These are phyloP conservation scores for Apostichopus leukothele DNA, from an alignment of 53 echinoderm and acorn worm species.

Conservation along the genomic window DNA sequence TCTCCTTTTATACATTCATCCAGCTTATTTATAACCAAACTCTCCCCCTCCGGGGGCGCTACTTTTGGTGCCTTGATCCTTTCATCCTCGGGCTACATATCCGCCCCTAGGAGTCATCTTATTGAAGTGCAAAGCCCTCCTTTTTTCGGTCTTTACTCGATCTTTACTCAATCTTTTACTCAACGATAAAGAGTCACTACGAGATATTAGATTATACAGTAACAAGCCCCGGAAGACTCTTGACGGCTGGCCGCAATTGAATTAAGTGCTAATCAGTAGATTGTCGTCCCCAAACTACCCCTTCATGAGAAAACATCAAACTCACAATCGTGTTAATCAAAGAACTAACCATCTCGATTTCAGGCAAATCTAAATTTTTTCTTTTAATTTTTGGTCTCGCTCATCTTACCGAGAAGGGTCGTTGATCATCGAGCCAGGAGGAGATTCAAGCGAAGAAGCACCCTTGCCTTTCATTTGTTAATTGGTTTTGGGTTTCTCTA, in stretches of 20 bases:
- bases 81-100: neutral
- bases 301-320: conserved; percentile 2
- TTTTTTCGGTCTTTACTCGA: too few relatives aligned
- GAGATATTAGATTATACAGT: conserved; percentile 39
- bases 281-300: neutral
- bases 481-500: conserved; percentile 10
- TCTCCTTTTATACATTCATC: too few relatives aligned
- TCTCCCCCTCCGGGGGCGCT: neutral
- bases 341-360: neutral
- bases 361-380: conserved; percentile 4
- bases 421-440: neutral
- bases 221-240: conserved; percentile 18
- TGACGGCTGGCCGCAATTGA: conserved; percentile 9
- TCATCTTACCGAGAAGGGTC: neutral
- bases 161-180: too few relatives aligned
- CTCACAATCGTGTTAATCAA: conserved; percentile 23
- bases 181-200: neutral
- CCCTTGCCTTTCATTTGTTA: neutral
- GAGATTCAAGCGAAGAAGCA: neutral
- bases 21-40: neutral
- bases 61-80: conserved; percentile 17
- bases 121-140: conserved; percentile 9
- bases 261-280: conserved; percentile 39
- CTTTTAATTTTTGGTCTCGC: neutral
- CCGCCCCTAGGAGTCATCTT: conserved; percentile 18